Evolutionary conservation across 2,888 invertebrate species (phyloP), one percentile per base, ranked within the genome.

Genomic region (Priocnemis perturbator): DNA sequence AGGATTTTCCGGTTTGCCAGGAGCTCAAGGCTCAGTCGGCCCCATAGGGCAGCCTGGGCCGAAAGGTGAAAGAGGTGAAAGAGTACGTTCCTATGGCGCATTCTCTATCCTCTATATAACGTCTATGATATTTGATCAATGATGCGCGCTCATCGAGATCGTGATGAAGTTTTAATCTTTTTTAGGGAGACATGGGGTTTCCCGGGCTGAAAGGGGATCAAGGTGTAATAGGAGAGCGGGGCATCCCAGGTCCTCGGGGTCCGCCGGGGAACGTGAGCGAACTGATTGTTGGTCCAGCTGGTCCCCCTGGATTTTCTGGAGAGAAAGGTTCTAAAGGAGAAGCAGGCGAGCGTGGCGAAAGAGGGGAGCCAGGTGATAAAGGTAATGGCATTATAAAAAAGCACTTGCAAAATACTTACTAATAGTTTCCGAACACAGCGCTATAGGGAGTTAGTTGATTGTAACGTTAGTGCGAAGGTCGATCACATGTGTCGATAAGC

Each of bases 21-120:
- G 92, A 21, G 83, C 83, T 20, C 86, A 85, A 65, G 91, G 90
- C 52, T 70, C 85, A 9, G 75, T 81, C 0, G 92, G 93, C 52
- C 83, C 83, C 19, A 84, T 88, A 37, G 91, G 91, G n/a, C 77
- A 81, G 3, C 64, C 80, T 4, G 89, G 89, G n/a, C 64, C 74
- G n/a, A 83, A 84, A 65, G 90, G 90, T 20, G 83, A 73, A 30
- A 63, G 9, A 0, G 79, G 89, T 5, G 83, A 81, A 59, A 73
- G 77, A 58, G 83, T 78, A 61, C 56, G 73, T 67, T 30, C 9
- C 52, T 37, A 37, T 9, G 7, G n/a, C n/a, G n/a, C n/a, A n/a
- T n/a, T n/a, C n/a, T n/a, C n/a, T n/a, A n/a, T n/a, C n/a, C n/a
- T n/a, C n/a, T n/a, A n/a, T n/a, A n/a, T 26, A 26, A 26, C 26